These are phyloP conservation scores for Festucalex cinctus DNA, from an alignment of 2,113 vertebrate genomes.

Conservation along the genomic window DNA sequence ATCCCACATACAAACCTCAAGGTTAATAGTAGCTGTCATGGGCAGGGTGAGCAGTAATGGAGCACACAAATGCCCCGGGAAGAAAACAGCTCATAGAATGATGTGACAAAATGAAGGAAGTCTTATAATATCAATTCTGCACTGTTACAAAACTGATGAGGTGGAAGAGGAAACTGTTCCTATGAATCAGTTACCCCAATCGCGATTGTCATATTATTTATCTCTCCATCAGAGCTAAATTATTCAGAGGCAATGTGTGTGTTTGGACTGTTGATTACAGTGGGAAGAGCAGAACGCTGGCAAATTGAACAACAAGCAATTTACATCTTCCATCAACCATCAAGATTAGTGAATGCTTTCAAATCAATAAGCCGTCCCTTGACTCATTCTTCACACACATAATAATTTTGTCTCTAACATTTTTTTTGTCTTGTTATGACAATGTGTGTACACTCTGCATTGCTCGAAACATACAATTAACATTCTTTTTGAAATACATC, in stretches of 20 bases:
- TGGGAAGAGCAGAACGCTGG: conserved; percentile 21
- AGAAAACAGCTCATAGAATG: conserved; percentile 48
- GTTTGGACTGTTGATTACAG: conserved; percentile 26
- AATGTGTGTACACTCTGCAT: conserved; percentile 3
- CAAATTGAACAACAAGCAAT: conserved; percentile 61
- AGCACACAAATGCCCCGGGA: conserved; percentile 62
- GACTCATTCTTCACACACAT: conserved; percentile 20
- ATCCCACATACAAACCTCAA: conserved; percentile 50
- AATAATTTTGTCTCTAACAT: conserved; percentile 30
- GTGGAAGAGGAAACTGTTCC: conserved; percentile 34
- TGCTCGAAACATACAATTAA: background rate
- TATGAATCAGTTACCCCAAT: conserved; percentile 55
- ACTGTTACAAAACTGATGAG: conserved; percentile 13
- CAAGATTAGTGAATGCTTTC: conserved; percentile 59
- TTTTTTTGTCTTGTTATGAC: conserved; percentile 27
- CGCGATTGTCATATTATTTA: conserved; percentile 66
- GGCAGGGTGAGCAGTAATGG: conserved; percentile 68
- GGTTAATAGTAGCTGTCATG: conserved; percentile 71
- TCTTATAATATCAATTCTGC: background rate
- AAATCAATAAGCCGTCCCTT: conserved; percentile 52
- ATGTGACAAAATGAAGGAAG: conserved; percentile 37
- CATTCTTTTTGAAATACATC: background rate
- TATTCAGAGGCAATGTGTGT: conserved; percentile 50
- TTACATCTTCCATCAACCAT: conserved; percentile 61
- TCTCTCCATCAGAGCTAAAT: conserved; percentile 66